A percentile compares a stretch with the other conserved stretches of the same genome.
Conservation (phyloP, 2,888 invertebrate genomes). For the Notodonta ziczac region DNA sequence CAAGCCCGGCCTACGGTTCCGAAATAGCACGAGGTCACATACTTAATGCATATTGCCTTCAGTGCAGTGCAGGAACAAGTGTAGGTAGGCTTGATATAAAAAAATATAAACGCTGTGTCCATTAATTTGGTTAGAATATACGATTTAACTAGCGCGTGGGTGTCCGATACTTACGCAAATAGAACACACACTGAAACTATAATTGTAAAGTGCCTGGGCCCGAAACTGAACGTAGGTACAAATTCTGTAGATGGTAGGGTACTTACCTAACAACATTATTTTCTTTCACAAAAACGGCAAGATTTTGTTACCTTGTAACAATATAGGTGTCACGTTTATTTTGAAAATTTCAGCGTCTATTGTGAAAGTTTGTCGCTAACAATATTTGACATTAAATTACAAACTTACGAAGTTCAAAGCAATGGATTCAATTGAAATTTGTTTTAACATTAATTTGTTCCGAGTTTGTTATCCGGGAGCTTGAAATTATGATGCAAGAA, state of each 20-base stretch:
- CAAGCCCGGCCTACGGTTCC: slow-evolving; percentile 53
- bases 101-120: no score
- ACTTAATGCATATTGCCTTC: slow-evolving; percentile 11
- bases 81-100: no score
- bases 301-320: background rate
- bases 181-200: no score
- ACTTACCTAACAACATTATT: no score
- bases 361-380: slow-evolving; percentile 50
- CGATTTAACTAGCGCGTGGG: no score
- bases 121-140: no score
- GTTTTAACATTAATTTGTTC: slow-evolving; percentile 62
- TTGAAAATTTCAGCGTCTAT: slow-evolving; percentile 37
- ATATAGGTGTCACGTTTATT: slow-evolving; percentile 26
- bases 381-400: slow-evolving; percentile 62
- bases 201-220: no score
- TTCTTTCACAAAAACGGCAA: no score
- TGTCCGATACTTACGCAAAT: no score
- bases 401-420: slow-evolving; percentile 57
- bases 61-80: background rate
- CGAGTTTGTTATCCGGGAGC: slow-evolving; percentile 38
- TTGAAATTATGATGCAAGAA: slow-evolving; percentile 34
- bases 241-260: no score
- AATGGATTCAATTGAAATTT: slow-evolving; percentile 61
- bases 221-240: no score
- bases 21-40: slow-evolving; percentile 47